Conservation (phyloP, 2,113 vertebrate species). For the Calcarius ornatus region DNA sequence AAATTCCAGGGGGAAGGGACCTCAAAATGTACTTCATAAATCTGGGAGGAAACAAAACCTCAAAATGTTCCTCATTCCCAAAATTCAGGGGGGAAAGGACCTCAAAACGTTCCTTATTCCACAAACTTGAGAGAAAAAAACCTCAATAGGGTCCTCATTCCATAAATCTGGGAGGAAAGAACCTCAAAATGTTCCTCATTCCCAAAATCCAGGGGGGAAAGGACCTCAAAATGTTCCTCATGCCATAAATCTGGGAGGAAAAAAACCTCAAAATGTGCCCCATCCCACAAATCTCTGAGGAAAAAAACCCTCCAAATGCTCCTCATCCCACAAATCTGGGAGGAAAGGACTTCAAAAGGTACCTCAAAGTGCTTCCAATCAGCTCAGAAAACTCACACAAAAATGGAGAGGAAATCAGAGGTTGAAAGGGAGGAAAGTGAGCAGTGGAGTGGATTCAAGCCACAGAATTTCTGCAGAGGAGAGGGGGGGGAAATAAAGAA, state of each 20-base stretch:
- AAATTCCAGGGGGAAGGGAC: too few relatives aligned
- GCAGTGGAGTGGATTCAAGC: neutral
- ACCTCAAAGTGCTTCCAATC: neutral
- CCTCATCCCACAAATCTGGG: neutral
- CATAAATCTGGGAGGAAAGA: neutral
- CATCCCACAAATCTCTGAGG: rapidly evolving
- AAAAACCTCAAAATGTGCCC: neutral
- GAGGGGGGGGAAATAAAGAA: rapidly evolving
- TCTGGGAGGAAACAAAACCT: too few relatives aligned
- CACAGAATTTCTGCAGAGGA: neutral
- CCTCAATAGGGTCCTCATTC: neutral
- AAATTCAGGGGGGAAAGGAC: neutral
- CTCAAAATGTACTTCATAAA: neutral
- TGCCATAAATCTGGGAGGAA: too few relatives aligned
- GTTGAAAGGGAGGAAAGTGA: neutral
- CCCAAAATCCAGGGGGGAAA: neutral
- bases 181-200: neutral
- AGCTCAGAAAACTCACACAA: neutral
- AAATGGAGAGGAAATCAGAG: neutral
- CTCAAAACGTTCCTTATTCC: neutral
- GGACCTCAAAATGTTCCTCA: neutral
- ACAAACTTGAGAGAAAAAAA: too few relatives aligned
- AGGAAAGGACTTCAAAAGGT: neutral
- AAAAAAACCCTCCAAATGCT: neutral
- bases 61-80: neutral